phyloP scores from a whole-genome alignment of 2,888 invertebrate genomes.

The Cheilosia scutellata region DNA sequence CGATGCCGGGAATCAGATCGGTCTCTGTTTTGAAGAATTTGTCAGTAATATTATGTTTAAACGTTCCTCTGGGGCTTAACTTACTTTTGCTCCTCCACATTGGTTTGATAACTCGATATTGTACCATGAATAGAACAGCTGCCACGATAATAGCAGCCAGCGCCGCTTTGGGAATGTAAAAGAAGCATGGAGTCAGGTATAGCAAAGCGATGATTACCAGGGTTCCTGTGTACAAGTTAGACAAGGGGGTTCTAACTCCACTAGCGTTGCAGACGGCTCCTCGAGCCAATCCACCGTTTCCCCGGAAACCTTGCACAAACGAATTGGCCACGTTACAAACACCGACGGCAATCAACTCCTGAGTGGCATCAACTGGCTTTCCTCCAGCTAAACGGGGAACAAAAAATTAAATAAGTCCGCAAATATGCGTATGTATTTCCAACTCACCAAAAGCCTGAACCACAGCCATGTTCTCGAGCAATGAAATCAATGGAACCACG shows the following conservation, averaged over 20 bases:
- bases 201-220: conserved; percentile 93
- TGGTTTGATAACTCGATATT: conserved; percentile 92
- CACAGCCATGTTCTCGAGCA: conserved; percentile 95
- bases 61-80: conserved; percentile 79
- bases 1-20: conserved; percentile 93
- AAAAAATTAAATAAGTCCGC: not conserved
- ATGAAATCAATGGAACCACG: conserved; percentile 93
- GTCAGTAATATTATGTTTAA: not conserved
- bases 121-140: conserved; percentile 96
- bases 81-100: conserved; percentile 96
- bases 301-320: conserved; percentile 93
- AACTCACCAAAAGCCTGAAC: conserved; percentile 82
- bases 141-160: conserved; percentile 96
- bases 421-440: not conserved
- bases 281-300: conserved; percentile 92
- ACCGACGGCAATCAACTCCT: conserved; percentile 95
- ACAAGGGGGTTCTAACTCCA: conserved; percentile 93
- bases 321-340: conserved; percentile 91
- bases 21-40: conserved; percentile 87
- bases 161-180: conserved; percentile 93
- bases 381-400: conserved; percentile 86
- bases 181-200: conserved; percentile 95
- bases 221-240: conserved; percentile 92
- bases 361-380: conserved; percentile 93
- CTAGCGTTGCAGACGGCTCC: conserved; percentile 96